These are phyloP conservation scores for Corydoras sp. DNA, from an alignment of 2,113 vertebrate species.

Conservation along the genomic window DNA sequence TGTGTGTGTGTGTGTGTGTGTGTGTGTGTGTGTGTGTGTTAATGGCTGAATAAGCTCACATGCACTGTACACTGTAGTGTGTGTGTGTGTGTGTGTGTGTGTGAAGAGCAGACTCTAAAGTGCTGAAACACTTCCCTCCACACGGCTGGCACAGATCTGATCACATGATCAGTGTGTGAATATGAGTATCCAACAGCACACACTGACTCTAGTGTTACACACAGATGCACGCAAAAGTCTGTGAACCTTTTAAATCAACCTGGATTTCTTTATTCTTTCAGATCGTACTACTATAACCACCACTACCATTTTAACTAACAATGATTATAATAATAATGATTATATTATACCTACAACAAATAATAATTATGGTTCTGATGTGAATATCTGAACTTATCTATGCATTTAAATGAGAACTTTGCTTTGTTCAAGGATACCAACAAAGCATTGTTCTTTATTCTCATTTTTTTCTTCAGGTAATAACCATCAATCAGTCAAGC, in stretches of 20 bases:
- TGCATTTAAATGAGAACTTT: no score
- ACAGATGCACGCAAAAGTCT: background rate
- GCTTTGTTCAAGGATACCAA: no score
- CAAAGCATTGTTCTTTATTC: no score
- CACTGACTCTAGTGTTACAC: background rate
- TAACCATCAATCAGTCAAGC: no score
- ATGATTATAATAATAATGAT: no score
- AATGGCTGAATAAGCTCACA: no score
- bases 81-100: constrained; percentile 23
- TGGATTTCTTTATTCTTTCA: background rate
- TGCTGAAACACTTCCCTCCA: constrained; percentile 19
- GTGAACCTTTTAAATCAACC: background rate
- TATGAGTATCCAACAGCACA: background rate
- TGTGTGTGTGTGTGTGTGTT: background rate
- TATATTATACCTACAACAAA: no score
- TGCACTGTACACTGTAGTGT: background rate
- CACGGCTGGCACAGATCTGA: constrained; percentile 7
- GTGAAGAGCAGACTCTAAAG: constrained; percentile 23
- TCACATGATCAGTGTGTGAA: constrained; percentile 2
- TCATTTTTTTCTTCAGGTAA: no score
- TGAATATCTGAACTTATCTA: no score
- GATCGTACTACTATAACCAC: no score
- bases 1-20: background rate
- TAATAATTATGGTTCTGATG: no score
- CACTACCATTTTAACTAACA: no score